Base-by-base conservation (phyloP, 92 coral and sea anemone genomes). In the Palythoa grandiflora region DNA sequence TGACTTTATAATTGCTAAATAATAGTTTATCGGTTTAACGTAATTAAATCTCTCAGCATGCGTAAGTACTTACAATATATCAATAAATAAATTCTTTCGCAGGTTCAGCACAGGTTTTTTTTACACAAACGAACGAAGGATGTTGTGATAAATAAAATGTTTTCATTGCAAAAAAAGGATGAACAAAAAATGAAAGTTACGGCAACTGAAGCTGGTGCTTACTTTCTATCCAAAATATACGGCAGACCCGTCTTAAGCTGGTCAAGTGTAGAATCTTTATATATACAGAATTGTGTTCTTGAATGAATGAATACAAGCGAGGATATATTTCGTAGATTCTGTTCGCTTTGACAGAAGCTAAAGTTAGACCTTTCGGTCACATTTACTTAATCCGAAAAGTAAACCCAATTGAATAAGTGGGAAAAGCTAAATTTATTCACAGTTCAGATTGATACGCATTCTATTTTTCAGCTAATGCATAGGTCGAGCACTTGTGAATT, bases 11-110 rank as follows among this genome's bases (percentile, higher is more conserved):
- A 44, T 8, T 4, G 7, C 50, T 3, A 44, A 44, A 44, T 44
- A 44, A 44, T 44, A 8, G 50, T 44, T 44, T 59, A 59, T 10
- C 65, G 19, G 65, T 17, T 70, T 12, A 70, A 70, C 73, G 37
- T 11, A 40, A 44, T 81, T 40, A 52, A 65, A 59, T 37, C 51
- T 79, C 72, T 79, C 61, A 13, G 21, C 17, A 65, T 61, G 47
- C 86, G 40, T 66, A 81, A 0, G 44, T 51, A 81, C 19, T 81
- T 65, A 65, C 61, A 81, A 81, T 65, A 65, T 48, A 47, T 81
- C 66, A 81, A 81, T 81, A 81, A 81, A 81, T 81, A 81, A 65
- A 81, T 19, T 66, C 38, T 80, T 81, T 40, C n/a, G 9, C 11
- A 44, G 70, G 17, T 28, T 71, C 48, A 75, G 47, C 68, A 0